These are phyloP conservation scores for Zaprionus taronus DNA, from an alignment of 1,140 invertebrate species.

Conservation along the genomic window DNA sequence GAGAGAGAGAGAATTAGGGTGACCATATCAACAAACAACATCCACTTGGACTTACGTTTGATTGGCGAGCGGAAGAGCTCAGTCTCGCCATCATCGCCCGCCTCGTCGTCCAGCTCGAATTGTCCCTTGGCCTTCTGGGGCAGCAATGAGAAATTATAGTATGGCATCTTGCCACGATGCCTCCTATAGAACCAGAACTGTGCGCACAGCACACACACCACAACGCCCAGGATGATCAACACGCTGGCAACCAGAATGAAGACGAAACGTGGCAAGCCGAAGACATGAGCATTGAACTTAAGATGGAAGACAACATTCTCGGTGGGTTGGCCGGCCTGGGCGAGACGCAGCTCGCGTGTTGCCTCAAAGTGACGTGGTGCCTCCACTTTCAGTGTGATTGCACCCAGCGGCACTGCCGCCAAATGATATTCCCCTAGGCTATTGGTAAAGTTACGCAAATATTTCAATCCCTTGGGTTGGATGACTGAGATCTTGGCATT, in stretches of 20 bases:
- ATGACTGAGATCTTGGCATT: slow-evolving; percentile 86
- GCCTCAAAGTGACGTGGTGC: slow-evolving; percentile 86
- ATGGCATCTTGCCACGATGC: slow-evolving; percentile 67
- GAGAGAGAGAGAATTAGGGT: slow-evolving; percentile 2
- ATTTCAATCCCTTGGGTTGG: slow-evolving; percentile 67
- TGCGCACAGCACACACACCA: slow-evolving; percentile 73
- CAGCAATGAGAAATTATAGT: slow-evolving; percentile 84
- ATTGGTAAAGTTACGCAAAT: slow-evolving; percentile 83
- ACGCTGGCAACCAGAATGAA: slow-evolving; percentile 90
- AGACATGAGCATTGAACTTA: slow-evolving; percentile 87
- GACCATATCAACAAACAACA: neutral
- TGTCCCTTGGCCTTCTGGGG: slow-evolving; percentile 82
- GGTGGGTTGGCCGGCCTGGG: slow-evolving; percentile 77
- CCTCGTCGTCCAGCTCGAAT: slow-evolving; percentile 85
- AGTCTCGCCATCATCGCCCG: slow-evolving; percentile 86
- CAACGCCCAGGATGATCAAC: slow-evolving; percentile 66
- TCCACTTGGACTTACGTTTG: slow-evolving; percentile 82
- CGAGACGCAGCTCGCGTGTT: slow-evolving; percentile 86
- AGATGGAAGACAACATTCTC: slow-evolving; percentile 88
- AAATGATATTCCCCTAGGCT: slow-evolving; percentile 87
- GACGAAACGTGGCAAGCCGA: slow-evolving; percentile 89
- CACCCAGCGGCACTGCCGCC: slow-evolving; percentile 85
- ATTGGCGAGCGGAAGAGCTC: slow-evolving; percentile 87
- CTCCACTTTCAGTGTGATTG: slow-evolving; percentile 86
- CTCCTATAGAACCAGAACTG: slow-evolving; percentile 78